Base-by-base conservation (phyloP, 2,113 vertebrate species). In the Pituophis catenifer region DNA sequence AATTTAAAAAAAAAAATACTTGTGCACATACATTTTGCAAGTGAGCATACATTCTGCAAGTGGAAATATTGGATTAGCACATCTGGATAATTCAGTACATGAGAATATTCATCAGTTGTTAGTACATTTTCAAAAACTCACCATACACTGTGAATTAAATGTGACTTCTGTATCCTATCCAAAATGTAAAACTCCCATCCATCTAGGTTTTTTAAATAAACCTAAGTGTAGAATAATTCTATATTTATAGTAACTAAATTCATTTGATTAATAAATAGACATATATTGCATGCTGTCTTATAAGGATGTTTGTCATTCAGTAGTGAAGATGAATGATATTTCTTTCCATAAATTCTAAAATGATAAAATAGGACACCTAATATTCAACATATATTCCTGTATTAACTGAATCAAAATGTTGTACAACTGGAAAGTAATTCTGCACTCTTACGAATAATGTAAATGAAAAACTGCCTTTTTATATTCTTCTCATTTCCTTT, bases 241-340 rank as follows among this genome's bases (percentile, higher is more conserved):
- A 94, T 94, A 94, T 94, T 92, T 95, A 94, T 33, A 92, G 96
- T 96, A 96, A 96, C 96, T 96, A 95, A 96, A 95, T 94, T 86
- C 93, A 94, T 95, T 93, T 90, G 93, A 94, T 62, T 96, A 90
- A 48, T 88, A 96, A 96, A 97, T 95, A 96, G 95, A 96, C 94
- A 89, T 94, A 9, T 94, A 9, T 92, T 93, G 89, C 12, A 95
- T 96, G 93, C 57, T 53, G 53, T 95, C 87, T 95, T 92, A 86
- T n/a, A 62, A 95, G 91, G 91, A 54, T 86, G 44, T 59, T 54
- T 93, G 75, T 93, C 95, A 91, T 95, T 95, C 95, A 94, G 53
- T 2, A 90, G 92, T 93, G 85, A 95, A 1, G 85, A 90, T 95
- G 90, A 96, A 90, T 5, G 89, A 44, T 92, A 33, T 15, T 26